Evolutionary conservation across 2,888 invertebrate genomes (phyloP).

Genomic region (Ormyrus thymus): DNA sequence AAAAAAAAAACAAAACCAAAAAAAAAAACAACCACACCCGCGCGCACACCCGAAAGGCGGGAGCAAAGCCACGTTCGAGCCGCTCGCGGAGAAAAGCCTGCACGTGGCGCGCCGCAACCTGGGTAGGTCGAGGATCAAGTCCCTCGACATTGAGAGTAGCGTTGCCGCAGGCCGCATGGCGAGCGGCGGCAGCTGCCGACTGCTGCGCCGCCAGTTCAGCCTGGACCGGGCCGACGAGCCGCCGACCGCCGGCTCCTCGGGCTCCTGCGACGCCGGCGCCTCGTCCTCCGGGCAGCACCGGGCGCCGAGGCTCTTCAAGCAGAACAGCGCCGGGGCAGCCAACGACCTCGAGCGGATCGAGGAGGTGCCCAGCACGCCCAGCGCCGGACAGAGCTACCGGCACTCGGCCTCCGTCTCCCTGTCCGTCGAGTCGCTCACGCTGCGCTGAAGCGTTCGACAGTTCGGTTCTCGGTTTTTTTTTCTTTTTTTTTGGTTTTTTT

Average conservation of each 20-base stretch:
- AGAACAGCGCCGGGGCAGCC: conserved; percentile 82
- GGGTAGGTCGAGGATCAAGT: conserved; percentile 49
- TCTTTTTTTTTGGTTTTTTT: no score
- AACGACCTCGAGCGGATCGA: conserved; percentile 83
- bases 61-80: conserved; percentile 42
- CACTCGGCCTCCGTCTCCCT: conserved; percentile 72
- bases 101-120: conserved; percentile 41
- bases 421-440: conserved; percentile 73
- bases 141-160: conserved; percentile 54
- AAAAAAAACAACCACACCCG: conserved; percentile 4
- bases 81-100: conserved; percentile 39
- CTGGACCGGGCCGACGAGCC: conserved; percentile 81
- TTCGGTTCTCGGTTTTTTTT: no score
- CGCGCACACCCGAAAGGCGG: neutral
- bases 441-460: conserved; percentile 44
- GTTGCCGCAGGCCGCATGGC: conserved; percentile 40
- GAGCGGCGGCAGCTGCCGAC: conserved; percentile 73
- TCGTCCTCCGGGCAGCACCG: conserved; percentile 44
- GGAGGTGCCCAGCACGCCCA: conserved; percentile 78
- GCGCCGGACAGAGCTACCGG: conserved; percentile 65
- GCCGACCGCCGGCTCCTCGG: conserved; percentile 29
- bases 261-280: conserved; percentile 33
- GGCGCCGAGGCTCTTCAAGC: conserved; percentile 77
- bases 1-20: neutral
- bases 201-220: conserved; percentile 82